Percentiles rank a stretch among this genome's conserved stretches.
These are phyloP conservation scores for Aphidoletes aphidimyza DNA, from an alignment of 2,888 invertebrate genomes.

Conservation along the genomic window DNA sequence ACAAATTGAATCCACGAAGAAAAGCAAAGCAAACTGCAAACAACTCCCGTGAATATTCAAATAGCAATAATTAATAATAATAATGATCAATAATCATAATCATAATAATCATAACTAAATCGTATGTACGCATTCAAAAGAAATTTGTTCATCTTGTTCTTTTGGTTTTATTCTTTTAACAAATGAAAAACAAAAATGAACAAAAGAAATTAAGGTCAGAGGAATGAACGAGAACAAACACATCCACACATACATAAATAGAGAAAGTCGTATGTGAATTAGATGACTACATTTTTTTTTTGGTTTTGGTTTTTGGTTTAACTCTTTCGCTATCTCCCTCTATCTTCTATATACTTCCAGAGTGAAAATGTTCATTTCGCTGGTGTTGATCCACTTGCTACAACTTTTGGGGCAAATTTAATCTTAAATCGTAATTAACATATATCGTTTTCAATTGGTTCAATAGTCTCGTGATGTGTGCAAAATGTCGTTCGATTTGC, in stretches of 20 bases:
- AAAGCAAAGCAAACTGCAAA: not conserved
- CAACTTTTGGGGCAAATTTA: not conserved
- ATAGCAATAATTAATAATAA: slow-evolving; percentile 50
- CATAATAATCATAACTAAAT: not conserved
- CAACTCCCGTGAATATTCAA: slow-evolving; percentile 1
- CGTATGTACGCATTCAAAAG: slow-evolving; percentile 4
- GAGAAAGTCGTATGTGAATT: not conserved
- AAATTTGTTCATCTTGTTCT: not conserved
- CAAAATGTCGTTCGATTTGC: no score
- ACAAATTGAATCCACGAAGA: no score
- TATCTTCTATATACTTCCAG: no score
- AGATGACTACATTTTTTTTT: not conserved
- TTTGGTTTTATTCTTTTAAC: not conserved
- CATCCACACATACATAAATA: slow-evolving; percentile 14
- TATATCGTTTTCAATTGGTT: not conserved
- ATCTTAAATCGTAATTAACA: not conserved
- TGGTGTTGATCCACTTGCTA: no score
- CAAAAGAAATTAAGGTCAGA: not conserved
- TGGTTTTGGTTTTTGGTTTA: not conserved
- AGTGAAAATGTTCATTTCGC: no score
- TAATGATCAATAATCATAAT: not conserved
- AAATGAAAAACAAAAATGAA: not conserved
- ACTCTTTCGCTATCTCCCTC: no score
- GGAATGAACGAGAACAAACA: slow-evolving; percentile 34
- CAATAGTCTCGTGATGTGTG: not conserved